phyloP scores from a whole-genome alignment of 1,140 invertebrate species.

The Drosophila novamexicana region DNA sequence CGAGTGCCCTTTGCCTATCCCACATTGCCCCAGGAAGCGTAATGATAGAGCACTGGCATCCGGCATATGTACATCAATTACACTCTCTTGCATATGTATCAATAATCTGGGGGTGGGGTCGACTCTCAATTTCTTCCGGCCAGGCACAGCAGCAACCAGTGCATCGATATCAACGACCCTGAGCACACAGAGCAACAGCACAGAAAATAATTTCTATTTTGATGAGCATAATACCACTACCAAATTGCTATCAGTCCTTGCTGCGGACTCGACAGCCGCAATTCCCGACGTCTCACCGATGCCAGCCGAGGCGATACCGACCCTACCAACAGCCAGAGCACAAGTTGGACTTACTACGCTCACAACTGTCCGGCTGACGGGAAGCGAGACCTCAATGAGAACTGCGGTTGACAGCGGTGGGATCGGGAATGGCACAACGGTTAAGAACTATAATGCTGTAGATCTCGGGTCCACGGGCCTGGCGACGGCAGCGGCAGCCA shows the following conservation, averaged over 20 bases:
- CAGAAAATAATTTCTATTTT: constrained; percentile 55
- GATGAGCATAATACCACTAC: constrained; percentile 60
- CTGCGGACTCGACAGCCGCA: constrained; percentile 15
- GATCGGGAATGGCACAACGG: constrained; percentile 38
- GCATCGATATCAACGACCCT: constrained; percentile 6
- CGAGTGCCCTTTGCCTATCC: neutral
- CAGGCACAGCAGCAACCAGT: constrained; percentile 45
- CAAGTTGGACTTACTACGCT: constrained; percentile 4
- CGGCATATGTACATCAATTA: too few relatives aligned
- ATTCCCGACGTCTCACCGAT: constrained; percentile 25
- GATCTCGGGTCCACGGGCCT: constrained; percentile 9
- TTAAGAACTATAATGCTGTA: constrained; percentile 32
- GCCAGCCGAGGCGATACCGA: constrained; percentile 19
- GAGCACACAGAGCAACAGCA: constrained; percentile 20
- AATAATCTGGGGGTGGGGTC: too few relatives aligned
- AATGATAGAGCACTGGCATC: too few relatives aligned
- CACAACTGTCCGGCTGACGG: neutral
- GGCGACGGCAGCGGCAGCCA: constrained; percentile 11
- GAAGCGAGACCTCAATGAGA: neutral
- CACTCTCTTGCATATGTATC: too few relatives aligned
- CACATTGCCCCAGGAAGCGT: too few relatives aligned
- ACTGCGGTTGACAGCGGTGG: neutral
- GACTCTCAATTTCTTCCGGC: neutral
- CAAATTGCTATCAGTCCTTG: constrained; percentile 39
- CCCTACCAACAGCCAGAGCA: constrained; percentile 4